These are phyloP conservation scores for Lasioglossum lativentre DNA, from an alignment of 2,888 invertebrate species.

Conservation along the genomic window DNA sequence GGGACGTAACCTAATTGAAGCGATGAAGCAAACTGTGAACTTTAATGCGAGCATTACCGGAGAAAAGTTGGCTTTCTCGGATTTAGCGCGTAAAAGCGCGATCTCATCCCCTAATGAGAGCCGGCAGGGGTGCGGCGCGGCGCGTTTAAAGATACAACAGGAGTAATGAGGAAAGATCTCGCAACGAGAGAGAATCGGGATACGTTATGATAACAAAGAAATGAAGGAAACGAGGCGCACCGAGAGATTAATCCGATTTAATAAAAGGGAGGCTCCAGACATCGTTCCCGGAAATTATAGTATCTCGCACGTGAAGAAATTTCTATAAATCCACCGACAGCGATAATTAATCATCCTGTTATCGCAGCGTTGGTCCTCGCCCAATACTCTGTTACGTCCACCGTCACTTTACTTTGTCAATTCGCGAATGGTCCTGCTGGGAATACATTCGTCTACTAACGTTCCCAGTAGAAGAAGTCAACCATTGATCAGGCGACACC, in stretches of 20 bases:
- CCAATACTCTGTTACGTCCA: background rate
- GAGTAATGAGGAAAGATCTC: conserved; percentile 38
- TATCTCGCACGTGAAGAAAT: background rate
- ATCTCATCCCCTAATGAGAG: conserved; percentile 41
- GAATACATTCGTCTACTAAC: background rate
- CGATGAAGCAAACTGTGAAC: conserved; percentile 39
- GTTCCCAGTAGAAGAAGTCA: background rate
- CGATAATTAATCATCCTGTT: background rate
- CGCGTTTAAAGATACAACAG: conserved; percentile 38
- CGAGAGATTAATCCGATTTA: conserved; percentile 34
- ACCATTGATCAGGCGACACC: background rate
- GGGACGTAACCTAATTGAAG: conserved; percentile 22
- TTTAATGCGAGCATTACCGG: conserved; percentile 29
- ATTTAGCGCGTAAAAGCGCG: conserved; percentile 38
- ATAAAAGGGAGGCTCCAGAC: conserved; percentile 22
- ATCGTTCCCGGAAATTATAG: conserved; percentile 4
- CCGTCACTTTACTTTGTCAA: background rate
- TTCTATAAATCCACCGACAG: background rate
- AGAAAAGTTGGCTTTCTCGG: conserved; percentile 40
- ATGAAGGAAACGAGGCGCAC: conserved; percentile 6
- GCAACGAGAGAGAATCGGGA: conserved; percentile 18
- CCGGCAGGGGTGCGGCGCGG: conserved; percentile 6
- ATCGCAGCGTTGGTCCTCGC: background rate
- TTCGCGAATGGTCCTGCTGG: background rate
- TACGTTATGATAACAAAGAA: conserved; percentile 41